phyloP scores from a whole-genome alignment of 1,140 invertebrate species.

The Sarcophaga peregrina region DNA sequence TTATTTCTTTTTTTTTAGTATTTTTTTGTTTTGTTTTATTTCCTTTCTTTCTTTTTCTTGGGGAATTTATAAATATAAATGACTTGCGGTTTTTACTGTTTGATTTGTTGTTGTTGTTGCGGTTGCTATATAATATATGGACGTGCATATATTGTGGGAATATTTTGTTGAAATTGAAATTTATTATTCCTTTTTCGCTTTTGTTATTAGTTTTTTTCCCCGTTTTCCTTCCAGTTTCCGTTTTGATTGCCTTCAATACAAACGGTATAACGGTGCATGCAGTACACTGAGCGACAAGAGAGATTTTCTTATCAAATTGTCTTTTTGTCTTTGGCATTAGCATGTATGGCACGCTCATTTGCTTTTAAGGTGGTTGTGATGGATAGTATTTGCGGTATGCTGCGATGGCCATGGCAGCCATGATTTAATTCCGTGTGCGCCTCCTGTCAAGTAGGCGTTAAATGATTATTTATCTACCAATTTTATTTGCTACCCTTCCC shows the following conservation, averaged over 20 bases:
- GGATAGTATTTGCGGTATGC: not conserved
- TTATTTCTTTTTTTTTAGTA: not conserved
- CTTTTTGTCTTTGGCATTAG: not conserved
- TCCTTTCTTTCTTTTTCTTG: slow-evolving; percentile 31
- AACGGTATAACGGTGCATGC: slow-evolving; percentile 27
- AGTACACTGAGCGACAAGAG: not conserved
- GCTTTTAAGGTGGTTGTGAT: not conserved
- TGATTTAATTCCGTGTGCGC: slow-evolving; percentile 1
- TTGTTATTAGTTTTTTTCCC: slow-evolving; percentile 1
- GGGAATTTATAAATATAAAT: slow-evolving; percentile 38
- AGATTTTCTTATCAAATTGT: not conserved
- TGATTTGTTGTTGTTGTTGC: slow-evolving; percentile 16
- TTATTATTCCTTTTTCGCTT: slow-evolving; percentile 37
- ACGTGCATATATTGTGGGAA: not conserved
- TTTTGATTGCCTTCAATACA: slow-evolving; percentile 37
- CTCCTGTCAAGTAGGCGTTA: slow-evolving; percentile 20
- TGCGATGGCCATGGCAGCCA: not conserved
- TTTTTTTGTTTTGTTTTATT: slow-evolving; percentile 16
- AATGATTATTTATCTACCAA: slow-evolving; percentile 3
- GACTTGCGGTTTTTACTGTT: slow-evolving; percentile 22
- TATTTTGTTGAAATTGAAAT: slow-evolving; percentile 39
- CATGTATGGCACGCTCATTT: not conserved
- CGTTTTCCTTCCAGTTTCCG: not conserved
- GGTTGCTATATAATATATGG: not conserved
- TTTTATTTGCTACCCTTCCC: not conserved